phyloP scores from a whole-genome alignment of 2,797 vertebrate species.

The Botia almorhae region DNA sequence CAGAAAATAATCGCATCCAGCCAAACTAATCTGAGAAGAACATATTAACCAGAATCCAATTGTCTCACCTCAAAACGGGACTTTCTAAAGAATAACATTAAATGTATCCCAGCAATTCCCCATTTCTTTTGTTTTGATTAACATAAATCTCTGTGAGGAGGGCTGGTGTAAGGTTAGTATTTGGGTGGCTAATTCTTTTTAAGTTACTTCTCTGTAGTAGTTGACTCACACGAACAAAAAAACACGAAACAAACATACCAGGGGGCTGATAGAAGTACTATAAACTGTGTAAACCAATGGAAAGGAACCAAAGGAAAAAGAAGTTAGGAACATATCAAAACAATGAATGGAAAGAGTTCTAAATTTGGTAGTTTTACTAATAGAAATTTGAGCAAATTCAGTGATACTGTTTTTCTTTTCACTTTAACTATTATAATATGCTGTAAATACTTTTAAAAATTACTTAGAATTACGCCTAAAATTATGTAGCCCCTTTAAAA shows the following conservation, averaged over 20 bases:
- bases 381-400: background rate
- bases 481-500: too few species aligned
- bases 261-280: background rate
- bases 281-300: background rate
- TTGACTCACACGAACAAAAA: constrained; percentile 6
- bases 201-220: constrained; percentile 19
- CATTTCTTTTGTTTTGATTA: constrained; percentile 30
- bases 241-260: constrained; percentile 2
- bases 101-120: too few species aligned
- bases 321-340: background rate
- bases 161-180: constrained; percentile 43
- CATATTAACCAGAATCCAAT: background rate
- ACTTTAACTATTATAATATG: background rate
- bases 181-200: constrained; percentile 33
- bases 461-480: too few species aligned
- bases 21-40: background rate
- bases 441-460: too few species aligned
- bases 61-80: too few species aligned
- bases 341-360: constrained; percentile 29
- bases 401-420: background rate
- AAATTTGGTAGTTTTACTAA: background rate
- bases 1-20: background rate
- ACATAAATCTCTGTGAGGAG: constrained; percentile 21
- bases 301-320: constrained; percentile 10
- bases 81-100: too few species aligned